Evolutionary conservation across 2,888 invertebrate species (phyloP).

Genomic region (Rhamnusium bicolor): DNA sequence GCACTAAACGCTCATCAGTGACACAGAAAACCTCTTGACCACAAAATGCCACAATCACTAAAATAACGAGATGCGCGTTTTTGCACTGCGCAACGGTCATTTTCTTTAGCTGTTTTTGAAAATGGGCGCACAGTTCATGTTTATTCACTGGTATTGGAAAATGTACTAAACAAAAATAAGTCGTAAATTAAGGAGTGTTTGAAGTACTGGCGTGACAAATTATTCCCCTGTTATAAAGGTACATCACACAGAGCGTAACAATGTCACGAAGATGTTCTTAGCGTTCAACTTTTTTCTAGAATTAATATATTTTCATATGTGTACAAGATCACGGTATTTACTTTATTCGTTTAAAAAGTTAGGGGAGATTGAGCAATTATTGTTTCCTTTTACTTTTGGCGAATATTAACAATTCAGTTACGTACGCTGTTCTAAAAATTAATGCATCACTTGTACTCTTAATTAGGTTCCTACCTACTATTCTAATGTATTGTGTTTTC

Average conservation of each 20-base stretch:
- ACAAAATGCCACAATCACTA: constrained; percentile 31
- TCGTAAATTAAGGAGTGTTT: constrained; percentile 64
- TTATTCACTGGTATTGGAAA: constrained; percentile 44
- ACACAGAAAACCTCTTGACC: constrained; percentile 36
- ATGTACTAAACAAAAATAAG: constrained; percentile 47
- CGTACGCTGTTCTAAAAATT: not conserved
- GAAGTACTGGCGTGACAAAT: constrained; percentile 69
- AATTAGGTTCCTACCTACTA: not conserved
- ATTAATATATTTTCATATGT: not conserved
- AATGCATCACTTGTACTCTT: not conserved
- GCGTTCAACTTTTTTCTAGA: not conserved
- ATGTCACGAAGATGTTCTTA: constrained; percentile 27
- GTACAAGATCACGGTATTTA: not conserved
- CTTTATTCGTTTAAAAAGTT: not conserved
- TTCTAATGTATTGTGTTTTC: too few species aligned
- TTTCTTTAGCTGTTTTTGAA: constrained; percentile 27
- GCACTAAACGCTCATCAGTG: constrained; percentile 59
- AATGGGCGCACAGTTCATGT: constrained; percentile 28
- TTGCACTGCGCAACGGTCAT: constrained; percentile 23
- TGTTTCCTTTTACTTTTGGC: not conserved
- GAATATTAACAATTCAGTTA: not conserved
- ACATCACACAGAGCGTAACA: constrained; percentile 65
- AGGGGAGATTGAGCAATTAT: not conserved
- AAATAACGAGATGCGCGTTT: constrained; percentile 12
- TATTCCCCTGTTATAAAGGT: constrained; percentile 65